Base-by-base conservation (phyloP, 2,888 invertebrate genomes). In the Chrysolina oricalcia region DNA sequence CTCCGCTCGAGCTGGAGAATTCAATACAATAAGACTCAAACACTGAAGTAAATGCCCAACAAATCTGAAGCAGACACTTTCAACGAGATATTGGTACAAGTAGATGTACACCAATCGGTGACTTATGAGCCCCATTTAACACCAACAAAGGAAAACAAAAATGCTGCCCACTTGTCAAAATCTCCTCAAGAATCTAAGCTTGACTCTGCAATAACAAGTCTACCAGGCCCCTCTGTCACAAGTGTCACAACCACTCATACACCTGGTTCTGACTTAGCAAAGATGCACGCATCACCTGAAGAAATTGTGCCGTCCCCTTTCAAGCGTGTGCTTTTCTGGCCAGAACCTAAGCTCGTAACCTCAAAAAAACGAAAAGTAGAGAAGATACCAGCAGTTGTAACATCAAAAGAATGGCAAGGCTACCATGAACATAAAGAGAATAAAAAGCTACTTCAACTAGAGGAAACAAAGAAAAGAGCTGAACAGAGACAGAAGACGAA, bases 311-410 rank as follows among this genome's bases (percentile, higher is more conserved):
- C 59, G n/a, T 59, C 10, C 59, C 59, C 59, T 59, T 59, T 59
- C 27, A 59, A 59, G 27, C 59, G 59, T 59, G 59, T 59, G 59
- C 59, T 59, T 23, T 59, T 59, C 27, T 59, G 59, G 59, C 59
- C 3, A 15, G 59, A 27, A 59, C 59, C 59, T 27, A 59, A 59
- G 59, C 59, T 13, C 21, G 13, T n/a, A 59, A 59, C 59, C 11
- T 23, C n/a, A 27, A 59, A 59, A 59, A 59, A 59, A 59, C 10
- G 11, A 59, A 59, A 59, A 27, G n/a, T 59, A 27, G 59, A n/a
- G 59, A 59, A 59, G 27, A 59, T 59, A 59, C 59, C 59, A 59
- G 59, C 59, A 23, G 59, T 59, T 59, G 59, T 43, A 27, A 43
- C 43, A 43, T 43, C 43, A 43, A 43, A 43, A 43, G 43, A 43